A percentile compares a stretch with the other conserved stretches of the same genome.
phyloP scores from a whole-genome alignment of 2,113 vertebrate species.

The Oostethus manadensis region DNA sequence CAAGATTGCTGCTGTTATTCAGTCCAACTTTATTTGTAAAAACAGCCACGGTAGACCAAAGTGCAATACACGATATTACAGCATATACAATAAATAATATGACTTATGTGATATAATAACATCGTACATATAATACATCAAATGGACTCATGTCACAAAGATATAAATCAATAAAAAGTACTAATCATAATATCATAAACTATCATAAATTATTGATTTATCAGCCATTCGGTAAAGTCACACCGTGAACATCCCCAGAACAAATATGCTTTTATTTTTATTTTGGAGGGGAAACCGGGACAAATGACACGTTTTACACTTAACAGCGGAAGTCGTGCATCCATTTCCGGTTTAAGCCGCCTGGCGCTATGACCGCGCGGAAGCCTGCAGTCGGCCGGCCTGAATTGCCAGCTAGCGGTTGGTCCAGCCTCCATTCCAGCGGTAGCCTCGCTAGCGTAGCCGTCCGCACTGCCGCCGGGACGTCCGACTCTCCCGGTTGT shows the following conservation, averaged over 20 bases:
- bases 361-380: constrained; percentile 53
- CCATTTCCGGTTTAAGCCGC: not conserved
- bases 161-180: too few relatives aligned
- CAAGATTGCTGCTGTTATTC: too few relatives aligned
- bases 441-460: not conserved
- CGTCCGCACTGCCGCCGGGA: not conserved
- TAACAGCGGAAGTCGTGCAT: not conserved
- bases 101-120: too few relatives aligned
- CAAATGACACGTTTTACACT: not conserved
- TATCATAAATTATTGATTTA: not conserved
- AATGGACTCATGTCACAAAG: too few relatives aligned
- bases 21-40: too few relatives aligned
- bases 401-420: not conserved
- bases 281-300: not conserved
- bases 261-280: not conserved
- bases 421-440: not conserved
- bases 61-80: too few relatives aligned
- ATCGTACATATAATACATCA: too few relatives aligned
- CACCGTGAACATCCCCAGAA: not conserved
- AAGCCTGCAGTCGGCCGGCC: not conserved
- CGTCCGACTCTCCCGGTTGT: not conserved
- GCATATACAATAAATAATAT: too few relatives aligned
- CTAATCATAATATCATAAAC: too few relatives aligned
- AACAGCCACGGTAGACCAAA: too few relatives aligned
- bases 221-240: not conserved